phyloP scores from a whole-genome alignment of 92 coral and sea anemone genomes.

The Muricea muricata region DNA sequence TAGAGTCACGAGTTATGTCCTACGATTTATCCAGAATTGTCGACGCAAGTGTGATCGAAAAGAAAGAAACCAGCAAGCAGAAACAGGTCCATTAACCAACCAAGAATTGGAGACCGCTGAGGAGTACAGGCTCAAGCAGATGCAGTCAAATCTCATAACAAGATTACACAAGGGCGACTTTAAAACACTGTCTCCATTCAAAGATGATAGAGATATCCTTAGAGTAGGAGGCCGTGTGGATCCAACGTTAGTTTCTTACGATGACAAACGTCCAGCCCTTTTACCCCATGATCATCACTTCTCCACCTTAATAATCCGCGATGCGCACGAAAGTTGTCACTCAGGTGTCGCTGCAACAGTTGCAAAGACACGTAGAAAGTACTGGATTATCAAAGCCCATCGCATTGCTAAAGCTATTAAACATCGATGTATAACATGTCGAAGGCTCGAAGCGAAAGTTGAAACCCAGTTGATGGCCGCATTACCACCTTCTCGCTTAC shows the following conservation, averaged over 20 bases:
- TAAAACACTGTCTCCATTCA: not conserved
- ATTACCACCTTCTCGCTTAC: no score
- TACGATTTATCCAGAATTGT: conserved; percentile 10
- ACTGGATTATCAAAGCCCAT: no score
- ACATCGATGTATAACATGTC: no score
- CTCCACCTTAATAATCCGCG: not conserved
- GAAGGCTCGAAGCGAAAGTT: no score
- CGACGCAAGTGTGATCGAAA: not conserved
- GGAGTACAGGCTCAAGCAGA: not conserved
- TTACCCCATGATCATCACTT: not conserved
- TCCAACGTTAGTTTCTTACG: not conserved
- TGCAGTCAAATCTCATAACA: conserved; percentile 10
- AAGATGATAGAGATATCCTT: not conserved
- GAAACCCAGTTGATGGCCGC: no score
- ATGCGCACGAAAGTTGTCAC: not conserved
- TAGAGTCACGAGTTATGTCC: conserved; percentile 13
- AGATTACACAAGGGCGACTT: not conserved
- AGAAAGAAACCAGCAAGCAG: not conserved
- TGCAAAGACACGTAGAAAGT: no score
- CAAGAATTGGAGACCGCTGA: not conserved
- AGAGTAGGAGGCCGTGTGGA: conserved; percentile 12
- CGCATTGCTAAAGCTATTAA: no score
- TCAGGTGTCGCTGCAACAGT: no score
- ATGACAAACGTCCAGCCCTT: not conserved
- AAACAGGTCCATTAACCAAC: not conserved